Percentiles rank a stretch among this genome's conserved stretches.
Conservation (phyloP, 2,797 vertebrate species). For the Sebastes jordani region DNA sequence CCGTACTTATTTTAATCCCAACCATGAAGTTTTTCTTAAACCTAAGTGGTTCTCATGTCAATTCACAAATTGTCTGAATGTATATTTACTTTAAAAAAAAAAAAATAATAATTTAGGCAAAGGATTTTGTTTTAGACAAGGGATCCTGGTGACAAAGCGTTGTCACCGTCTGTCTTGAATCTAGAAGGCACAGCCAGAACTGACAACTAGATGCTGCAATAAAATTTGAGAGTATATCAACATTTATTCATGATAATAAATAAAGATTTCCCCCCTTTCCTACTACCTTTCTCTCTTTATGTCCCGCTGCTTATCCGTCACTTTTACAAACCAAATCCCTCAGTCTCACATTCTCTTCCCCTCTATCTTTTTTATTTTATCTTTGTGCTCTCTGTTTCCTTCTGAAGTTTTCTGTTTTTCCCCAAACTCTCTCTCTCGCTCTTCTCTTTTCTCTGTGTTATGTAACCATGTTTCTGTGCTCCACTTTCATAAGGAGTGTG, state of each 20-base stretch:
- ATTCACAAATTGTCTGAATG: neutral
- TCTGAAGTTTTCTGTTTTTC: slow-evolving; percentile 9
- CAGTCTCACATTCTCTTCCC: neutral
- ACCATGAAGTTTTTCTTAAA: too few relatives aligned
- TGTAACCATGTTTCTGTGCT: slow-evolving; percentile 46
- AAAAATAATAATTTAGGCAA: neutral
- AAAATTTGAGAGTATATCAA: neutral
- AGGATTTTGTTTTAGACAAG: neutral
- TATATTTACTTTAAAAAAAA: neutral
- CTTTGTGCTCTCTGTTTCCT: neutral
- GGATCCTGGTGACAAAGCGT: neutral
- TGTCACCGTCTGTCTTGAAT: neutral
- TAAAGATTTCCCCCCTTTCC: neutral
- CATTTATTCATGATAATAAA: neutral
- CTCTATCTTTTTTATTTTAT: neutral
- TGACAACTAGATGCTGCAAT: neutral
- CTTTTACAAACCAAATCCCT: neutral
- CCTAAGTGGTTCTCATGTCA: neutral
- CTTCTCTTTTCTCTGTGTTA: slow-evolving; percentile 33
- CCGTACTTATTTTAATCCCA: too few relatives aligned
- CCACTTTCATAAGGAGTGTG: slow-evolving; percentile 28
- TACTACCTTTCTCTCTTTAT: neutral
- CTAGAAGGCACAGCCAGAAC: neutral
- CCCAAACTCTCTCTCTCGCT: slow-evolving; percentile 10
- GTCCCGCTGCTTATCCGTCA: neutral